A percentile compares a stretch with the other conserved stretches of the same genome.
These are phyloP conservation scores for Nomada flava DNA, from an alignment of 2,888 invertebrate species.

Conservation along the genomic window DNA sequence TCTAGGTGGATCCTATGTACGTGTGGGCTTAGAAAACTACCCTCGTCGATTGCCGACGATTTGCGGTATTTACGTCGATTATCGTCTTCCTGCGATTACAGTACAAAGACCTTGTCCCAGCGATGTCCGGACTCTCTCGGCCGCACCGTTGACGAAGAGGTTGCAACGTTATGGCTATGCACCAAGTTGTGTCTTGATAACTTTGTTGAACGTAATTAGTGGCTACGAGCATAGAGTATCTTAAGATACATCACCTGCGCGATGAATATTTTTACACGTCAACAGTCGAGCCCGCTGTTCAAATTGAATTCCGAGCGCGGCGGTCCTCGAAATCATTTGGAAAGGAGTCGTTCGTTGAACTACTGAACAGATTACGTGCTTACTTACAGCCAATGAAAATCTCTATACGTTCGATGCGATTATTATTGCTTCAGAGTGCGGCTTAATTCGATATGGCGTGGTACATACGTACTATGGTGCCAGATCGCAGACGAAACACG, in stretches of 20 bases:
- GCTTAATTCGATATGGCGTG: conserved; percentile 35
- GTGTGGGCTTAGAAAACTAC: conserved; percentile 73
- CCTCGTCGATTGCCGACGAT: conserved; percentile 70
- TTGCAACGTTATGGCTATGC: conserved; percentile 24
- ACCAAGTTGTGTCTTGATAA: not conserved
- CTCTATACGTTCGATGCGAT: conserved; percentile 19
- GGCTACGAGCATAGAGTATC: not conserved
- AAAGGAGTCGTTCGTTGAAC: conserved; percentile 7
- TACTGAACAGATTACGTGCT: not conserved
- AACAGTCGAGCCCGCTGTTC: not conserved
- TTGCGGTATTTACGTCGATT: conserved; percentile 76
- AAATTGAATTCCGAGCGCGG: not conserved
- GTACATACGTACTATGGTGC: conserved; percentile 3
- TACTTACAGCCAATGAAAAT: conserved; percentile 33
- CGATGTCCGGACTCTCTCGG: conserved; percentile 62
- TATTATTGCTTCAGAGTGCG: conserved; percentile 42
- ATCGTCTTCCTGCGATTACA: conserved; percentile 76
- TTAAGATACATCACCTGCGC: too few species aligned
- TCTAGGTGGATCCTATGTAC: conserved; percentile 45
- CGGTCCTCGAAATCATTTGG: conserved; percentile 20
- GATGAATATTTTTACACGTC: not conserved
- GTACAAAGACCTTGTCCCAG: conserved; percentile 68
- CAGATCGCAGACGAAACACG: conserved; percentile 63
- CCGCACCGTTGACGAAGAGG: conserved; percentile 34
- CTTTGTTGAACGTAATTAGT: conserved; percentile 22